Base-by-base conservation (phyloP, 1,140 invertebrate genomes). In the Solen grandis region DNA sequence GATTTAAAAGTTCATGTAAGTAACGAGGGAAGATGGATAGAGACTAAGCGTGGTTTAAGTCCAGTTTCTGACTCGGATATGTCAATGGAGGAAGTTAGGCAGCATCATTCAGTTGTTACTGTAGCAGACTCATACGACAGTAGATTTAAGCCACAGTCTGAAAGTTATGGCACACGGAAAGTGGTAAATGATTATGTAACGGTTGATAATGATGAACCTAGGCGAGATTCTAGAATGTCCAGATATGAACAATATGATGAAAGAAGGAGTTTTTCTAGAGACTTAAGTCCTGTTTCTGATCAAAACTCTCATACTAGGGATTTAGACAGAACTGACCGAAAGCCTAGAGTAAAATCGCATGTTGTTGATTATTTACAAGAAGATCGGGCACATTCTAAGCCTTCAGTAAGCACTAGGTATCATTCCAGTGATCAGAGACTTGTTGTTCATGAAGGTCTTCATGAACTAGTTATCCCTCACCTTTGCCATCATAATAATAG, bases 11-110 rank as follows among this genome's bases (percentile, higher is more conserved):
- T 76, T 60, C 74, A 76, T 55, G 50, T 76, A 16, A 76, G 74
- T 76, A 63, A 76, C 41, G 25, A 27, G 27, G 74, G 74, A 25
- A 54, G 74, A 50, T 66, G 74, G 74, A 76, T 76, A 54, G 74
- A 76, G 66, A 55, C 19, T 38, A 41, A 74, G 2, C 0, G 25
- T 2, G 27, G 57, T 76, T 76, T 25, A 54, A 54, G 46, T 36
- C 50, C 60, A 41, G 31, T 50, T 76, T 35, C 38, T 16, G 62
- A 35, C 5, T 22, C 5, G 54, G n/a, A 4, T 22, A 5, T n/a
- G 27, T 4, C 5, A 27, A 55, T 55, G n/a, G 27, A 55, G 54
- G 27, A 55, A 55, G 5, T 4, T n/a, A n/a, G n/a, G n/a, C n/a
- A n/a, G n/a, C n/a, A n/a, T n/a, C n/a, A n/a, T n/a, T n/a, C n/a